Percentiles rank a stretch among this genome's conserved stretches.
Conservation (phyloP, 2,888 invertebrate genomes). For the Heliconius ethilla region DNA sequence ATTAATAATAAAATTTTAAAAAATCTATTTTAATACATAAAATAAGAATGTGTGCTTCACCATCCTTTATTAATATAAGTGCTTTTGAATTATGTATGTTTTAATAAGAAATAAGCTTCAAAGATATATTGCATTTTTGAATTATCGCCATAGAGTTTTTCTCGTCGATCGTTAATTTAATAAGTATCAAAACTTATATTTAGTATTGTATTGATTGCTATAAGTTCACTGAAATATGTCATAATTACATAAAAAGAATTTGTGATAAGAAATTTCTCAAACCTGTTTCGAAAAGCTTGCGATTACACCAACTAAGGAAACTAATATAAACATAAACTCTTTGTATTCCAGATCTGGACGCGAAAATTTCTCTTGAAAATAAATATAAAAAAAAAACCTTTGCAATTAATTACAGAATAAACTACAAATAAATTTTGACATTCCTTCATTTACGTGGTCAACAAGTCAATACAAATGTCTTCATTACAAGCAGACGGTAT, state of each 20-base stretch:
- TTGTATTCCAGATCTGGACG: conserved; percentile 25
- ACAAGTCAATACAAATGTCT: conserved; percentile 71
- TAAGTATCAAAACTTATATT: not conserved
- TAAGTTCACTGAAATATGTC: not conserved
- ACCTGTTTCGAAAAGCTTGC: conserved; percentile 15
- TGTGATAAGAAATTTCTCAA: conserved; percentile 1
- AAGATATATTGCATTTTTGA: not conserved
- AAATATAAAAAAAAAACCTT: conserved; percentile 22
- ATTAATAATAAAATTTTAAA: too few relatives aligned
- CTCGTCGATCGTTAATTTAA: not conserved
- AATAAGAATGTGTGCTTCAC: not conserved
- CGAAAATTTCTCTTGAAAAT: conserved; percentile 15
- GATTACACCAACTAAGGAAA: not conserved
- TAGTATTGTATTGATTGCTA: not conserved
- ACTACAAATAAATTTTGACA: conserved; percentile 40
- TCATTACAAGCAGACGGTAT: conserved; percentile 64
- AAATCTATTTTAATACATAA: not conserved
- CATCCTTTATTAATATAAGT: not conserved
- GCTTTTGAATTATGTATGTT: conserved; percentile 2
- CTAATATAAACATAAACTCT: conserved; percentile 23
- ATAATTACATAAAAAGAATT: not conserved
- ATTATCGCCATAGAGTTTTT: not conserved
- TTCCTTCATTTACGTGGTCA: conserved; percentile 63
- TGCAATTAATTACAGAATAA: conserved; percentile 40
- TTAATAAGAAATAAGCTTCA: not conserved